Percentiles rank a stretch among this genome's conserved stretches.
phyloP scores from a whole-genome alignment of 2,797 vertebrate species.

The Gadopsis marmoratus region DNA sequence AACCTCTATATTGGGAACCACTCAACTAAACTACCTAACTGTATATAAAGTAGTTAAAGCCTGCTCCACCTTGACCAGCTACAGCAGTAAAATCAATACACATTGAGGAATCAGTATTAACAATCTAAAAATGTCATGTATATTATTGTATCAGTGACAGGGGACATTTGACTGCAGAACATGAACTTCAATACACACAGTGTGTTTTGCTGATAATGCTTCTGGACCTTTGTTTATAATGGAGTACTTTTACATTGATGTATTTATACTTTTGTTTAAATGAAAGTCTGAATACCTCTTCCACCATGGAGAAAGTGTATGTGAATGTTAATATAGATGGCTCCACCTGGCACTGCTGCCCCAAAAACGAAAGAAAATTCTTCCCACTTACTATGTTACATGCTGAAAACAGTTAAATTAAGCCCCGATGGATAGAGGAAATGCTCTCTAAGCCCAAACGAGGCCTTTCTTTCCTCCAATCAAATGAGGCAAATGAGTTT shows the following conservation, averaged over 20 bases:
- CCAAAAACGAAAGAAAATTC: slow-evolving; percentile 13
- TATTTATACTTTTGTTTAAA: background rate
- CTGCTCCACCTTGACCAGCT: background rate
- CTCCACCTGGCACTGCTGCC: background rate
- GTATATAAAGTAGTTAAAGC: background rate
- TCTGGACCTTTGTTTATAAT: background rate
- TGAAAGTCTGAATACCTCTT: background rate
- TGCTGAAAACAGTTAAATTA: slow-evolving; percentile 34
- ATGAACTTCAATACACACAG: background rate
- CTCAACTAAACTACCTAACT: background rate
- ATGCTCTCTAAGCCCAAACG: slow-evolving; percentile 3
- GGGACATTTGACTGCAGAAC: too few species aligned
- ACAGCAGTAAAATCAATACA: background rate
- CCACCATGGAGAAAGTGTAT: background rate
- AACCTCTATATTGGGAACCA: background rate
- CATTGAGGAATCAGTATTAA: background rate
- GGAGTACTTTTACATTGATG: background rate
- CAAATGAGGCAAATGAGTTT: slow-evolving; percentile 39
- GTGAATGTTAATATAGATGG: slow-evolving; percentile 28
- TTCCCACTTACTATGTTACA: background rate
- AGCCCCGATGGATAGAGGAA: slow-evolving; percentile 22
- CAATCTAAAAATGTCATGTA: background rate
- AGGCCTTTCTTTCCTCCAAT: slow-evolving; percentile 8
- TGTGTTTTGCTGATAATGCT: background rate
- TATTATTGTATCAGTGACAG: background rate